Conservation (phyloP, 2,113 vertebrate species). For the Phoenicopterus ruber region DNA sequence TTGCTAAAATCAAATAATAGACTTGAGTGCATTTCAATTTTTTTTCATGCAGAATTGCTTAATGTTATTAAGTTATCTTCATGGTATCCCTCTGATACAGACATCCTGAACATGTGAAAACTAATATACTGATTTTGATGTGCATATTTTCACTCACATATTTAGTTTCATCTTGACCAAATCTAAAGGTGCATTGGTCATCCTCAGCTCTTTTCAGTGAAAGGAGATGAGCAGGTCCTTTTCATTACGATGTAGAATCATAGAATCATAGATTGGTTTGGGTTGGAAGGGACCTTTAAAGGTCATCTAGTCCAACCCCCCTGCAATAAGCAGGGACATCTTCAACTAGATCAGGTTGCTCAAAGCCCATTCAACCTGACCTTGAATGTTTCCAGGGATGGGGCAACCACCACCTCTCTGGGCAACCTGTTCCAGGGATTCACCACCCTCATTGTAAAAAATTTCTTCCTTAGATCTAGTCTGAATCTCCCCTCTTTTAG, state of each 20-base stretch:
- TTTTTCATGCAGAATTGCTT: neutral
- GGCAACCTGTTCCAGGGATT: neutral
- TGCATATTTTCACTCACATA: neutral
- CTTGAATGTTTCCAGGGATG: neutral
- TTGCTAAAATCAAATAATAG: neutral
- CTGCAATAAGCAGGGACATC: neutral
- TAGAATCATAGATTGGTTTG: neutral
- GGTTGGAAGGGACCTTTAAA: neutral
- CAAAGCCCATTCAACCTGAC: neutral
- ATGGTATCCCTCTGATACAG: neutral
- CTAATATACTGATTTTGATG: neutral
- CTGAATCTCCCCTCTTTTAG: neutral
- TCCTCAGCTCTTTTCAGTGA: neutral
- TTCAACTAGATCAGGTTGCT: neutral
- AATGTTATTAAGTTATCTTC: neutral
- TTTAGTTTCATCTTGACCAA: neutral
- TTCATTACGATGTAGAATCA: neutral
- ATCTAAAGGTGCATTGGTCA: neutral
- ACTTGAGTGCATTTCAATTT: neutral
- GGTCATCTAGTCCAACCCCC: neutral
- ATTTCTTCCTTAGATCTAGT: neutral
- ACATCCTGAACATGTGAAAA: neutral
- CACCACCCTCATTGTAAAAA: neutral
- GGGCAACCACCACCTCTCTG: neutral
- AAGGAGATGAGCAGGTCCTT: neutral